These are phyloP conservation scores for Himantopus leucocephalus DNA, from an alignment of 2,113 vertebrate species.

Conservation along the genomic window DNA sequence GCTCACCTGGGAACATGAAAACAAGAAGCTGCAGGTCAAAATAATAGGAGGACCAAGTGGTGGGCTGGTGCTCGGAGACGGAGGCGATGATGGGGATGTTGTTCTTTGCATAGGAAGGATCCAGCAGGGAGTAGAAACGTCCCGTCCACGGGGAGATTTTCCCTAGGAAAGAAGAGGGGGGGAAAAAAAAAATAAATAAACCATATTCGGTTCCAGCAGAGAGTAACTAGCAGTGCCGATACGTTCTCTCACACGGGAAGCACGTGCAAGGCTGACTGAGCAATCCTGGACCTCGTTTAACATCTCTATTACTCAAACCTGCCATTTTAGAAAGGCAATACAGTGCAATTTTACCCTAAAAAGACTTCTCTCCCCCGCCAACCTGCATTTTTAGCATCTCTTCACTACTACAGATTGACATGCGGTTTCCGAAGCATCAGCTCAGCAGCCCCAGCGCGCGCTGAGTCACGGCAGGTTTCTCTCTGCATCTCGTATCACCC, in stretches of 20 bases:
- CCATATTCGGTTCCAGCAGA: background rate
- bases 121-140: slow-evolving; percentile 96
- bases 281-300: rapidly evolving
- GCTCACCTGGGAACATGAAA: slow-evolving; percentile 96
- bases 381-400: background rate
- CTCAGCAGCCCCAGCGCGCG: rapidly evolving
- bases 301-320: background rate
- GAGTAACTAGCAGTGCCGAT: rapidly evolving
- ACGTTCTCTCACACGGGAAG: rapidly evolving
- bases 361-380: rapidly evolving
- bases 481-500: background rate
- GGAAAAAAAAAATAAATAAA: background rate
- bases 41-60: slow-evolving; percentile 98
- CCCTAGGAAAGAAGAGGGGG: slow-evolving; percentile 70
- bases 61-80: slow-evolving; percentile 97
- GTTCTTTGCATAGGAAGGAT: slow-evolving; percentile 98
- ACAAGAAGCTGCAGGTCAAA: slow-evolving; percentile 98
- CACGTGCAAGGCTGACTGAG: background rate
- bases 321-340: background rate
- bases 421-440: background rate
- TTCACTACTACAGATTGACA: background rate
- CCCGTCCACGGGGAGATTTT: slow-evolving; percentile 99
- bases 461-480: no score
- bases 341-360: background rate
- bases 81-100: slow-evolving; percentile 99